phyloP scores from a whole-genome alignment of 2,888 invertebrate species.

The Oligia latruncula region DNA sequence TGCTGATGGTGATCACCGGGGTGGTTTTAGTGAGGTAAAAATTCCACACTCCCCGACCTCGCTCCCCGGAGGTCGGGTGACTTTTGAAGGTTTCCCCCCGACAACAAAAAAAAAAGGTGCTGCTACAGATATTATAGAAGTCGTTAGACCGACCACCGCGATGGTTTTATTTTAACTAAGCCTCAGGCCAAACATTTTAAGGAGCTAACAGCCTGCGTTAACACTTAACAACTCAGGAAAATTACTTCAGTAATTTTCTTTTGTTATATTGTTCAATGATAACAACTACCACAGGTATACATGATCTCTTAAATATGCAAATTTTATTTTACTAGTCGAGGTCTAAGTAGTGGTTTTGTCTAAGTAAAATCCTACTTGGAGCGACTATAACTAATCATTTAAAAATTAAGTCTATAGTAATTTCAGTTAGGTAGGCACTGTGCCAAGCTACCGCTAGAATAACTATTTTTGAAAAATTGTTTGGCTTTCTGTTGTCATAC shows the following conservation, averaged over 20 bases:
- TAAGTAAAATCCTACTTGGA: slow-evolving; percentile 2
- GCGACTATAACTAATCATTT: background rate
- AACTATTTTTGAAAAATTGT: no score
- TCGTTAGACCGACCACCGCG: background rate
- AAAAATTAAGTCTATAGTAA: background rate
- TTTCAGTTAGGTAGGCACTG: background rate
- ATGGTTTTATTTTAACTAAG: slow-evolving; percentile 11
- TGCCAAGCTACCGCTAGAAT: no score
- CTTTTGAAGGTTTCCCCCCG: no score
- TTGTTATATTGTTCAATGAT: slow-evolving; percentile 30
- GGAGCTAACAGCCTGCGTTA: background rate
- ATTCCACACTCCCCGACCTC: no score
- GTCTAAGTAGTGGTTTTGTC: background rate
- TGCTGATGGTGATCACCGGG: no score
- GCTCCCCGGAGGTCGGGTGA: no score
- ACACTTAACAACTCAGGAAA: slow-evolving; percentile 8
- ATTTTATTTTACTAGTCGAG: slow-evolving; percentile 33
- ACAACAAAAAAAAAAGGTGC: background rate
- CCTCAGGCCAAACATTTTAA: slow-evolving; percentile 1
- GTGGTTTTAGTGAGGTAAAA: no score
- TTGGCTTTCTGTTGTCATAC: background rate
- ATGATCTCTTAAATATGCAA: slow-evolving; percentile 33
- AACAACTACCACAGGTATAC: background rate
- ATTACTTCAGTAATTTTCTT: slow-evolving; percentile 40
- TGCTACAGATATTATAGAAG: background rate